Percentiles rank a stretch among this genome's conserved stretches.
phyloP scores from a whole-genome alignment of 2,797 vertebrate species.

The Mormyrops boulengeri region DNA sequence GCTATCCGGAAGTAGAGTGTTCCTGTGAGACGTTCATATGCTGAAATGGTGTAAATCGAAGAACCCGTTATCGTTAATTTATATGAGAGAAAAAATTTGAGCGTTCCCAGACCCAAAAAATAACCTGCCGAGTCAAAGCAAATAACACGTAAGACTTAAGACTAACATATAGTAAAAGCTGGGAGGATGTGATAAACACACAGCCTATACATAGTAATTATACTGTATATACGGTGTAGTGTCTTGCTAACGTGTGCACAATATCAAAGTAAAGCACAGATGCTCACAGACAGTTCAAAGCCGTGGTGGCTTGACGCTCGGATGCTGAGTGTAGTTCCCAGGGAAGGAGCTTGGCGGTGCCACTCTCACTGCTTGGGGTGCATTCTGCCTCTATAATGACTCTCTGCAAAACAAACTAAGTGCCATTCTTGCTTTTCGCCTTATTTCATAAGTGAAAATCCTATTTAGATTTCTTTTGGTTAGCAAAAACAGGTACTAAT shows the following conservation, averaged over 20 bases:
- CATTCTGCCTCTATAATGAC: not conserved
- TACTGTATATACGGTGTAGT: not conserved
- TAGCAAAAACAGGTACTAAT: not conserved
- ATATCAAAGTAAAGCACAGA: not conserved
- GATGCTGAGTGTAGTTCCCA: not conserved
- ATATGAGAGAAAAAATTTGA: not conserved
- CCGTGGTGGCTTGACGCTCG: not conserved
- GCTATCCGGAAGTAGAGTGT: not conserved
- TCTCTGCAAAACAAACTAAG: not conserved
- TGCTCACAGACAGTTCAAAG: not conserved
- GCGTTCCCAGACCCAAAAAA: not conserved
- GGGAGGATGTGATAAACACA: not conserved
- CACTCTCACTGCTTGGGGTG: not conserved
- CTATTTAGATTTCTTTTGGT: not conserved
- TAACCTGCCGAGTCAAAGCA: not conserved
- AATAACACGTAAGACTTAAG: not conserved
- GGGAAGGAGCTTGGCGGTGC: not conserved
- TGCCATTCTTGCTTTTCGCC: not conserved
- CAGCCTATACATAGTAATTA: not conserved
- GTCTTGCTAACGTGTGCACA: not conserved
- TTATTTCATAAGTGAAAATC: not conserved
- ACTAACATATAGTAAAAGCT: not conserved
- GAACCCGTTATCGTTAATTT: not conserved
- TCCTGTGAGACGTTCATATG: not conserved
- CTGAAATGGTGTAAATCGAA: not conserved